These are phyloP conservation scores for Apantesis nais DNA, from an alignment of 2,888 invertebrate species.

Conservation along the genomic window DNA sequence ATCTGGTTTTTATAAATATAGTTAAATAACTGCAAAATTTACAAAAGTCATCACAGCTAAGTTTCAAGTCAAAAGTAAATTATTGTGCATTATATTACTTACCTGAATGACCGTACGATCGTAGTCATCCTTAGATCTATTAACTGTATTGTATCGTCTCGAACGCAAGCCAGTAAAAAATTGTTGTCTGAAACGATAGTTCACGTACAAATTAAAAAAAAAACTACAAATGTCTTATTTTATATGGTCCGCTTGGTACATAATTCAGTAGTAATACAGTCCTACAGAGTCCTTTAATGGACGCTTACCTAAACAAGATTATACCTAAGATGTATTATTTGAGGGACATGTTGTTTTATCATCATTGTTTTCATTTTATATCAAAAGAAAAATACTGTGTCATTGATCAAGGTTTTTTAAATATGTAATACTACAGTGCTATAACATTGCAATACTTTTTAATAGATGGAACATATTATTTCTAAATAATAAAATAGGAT, in stretches of 20 bases:
- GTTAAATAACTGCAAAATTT: conserved; percentile 30
- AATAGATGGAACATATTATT: conserved; percentile 6
- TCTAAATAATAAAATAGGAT: neutral
- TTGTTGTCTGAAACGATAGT: conserved; percentile 90
- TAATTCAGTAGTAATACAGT: conserved; percentile 2
- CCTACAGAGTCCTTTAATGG: conserved; percentile 51
- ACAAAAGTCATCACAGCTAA: conserved; percentile 29
- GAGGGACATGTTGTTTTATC: conserved; percentile 45
- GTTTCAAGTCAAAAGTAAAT: conserved; percentile 40
- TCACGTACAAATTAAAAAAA: conserved; percentile 38
- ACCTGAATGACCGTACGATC: conserved; percentile 96
- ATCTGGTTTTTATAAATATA: conserved; percentile 15
- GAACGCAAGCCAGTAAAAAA: conserved; percentile 95
- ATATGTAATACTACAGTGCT: conserved; percentile 52
- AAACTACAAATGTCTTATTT: conserved; percentile 25
- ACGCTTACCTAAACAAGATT: conserved; percentile 42
- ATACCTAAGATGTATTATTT: conserved; percentile 58
- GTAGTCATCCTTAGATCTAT: conserved; percentile 98
- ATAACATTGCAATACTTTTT: conserved; percentile 44
- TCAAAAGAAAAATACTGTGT: conserved; percentile 49
- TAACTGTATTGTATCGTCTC: conserved; percentile 97
- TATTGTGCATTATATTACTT: conserved; percentile 44
- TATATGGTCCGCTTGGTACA: conserved; percentile 15
- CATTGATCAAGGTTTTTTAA: conserved; percentile 59
- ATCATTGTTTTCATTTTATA: conserved; percentile 45